These are phyloP conservation scores for Byasa hedistus DNA, from an alignment of 2,888 invertebrate species.

Conservation along the genomic window DNA sequence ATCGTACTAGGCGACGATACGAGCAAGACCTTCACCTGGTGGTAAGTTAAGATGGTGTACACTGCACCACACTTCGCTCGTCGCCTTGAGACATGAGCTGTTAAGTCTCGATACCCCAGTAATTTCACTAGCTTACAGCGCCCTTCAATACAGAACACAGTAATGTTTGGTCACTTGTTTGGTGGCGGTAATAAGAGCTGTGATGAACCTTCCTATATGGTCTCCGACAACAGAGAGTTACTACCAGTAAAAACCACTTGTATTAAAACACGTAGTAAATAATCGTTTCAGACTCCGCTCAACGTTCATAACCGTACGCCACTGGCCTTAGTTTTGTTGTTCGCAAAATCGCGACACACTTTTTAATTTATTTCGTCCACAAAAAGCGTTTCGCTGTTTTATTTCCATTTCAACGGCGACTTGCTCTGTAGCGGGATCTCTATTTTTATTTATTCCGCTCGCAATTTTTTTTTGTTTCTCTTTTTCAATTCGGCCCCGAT, in stretches of 20 bases:
- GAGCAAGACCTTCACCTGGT: too few relatives aligned
- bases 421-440: conserved; percentile 79
- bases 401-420: conserved; percentile 79
- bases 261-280: background rate
- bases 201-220: too few relatives aligned
- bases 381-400: conserved; percentile 76
- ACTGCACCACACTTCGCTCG: too few relatives aligned
- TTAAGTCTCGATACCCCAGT: too few relatives aligned
- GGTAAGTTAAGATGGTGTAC: too few relatives aligned
- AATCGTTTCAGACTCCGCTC: conserved; percentile 9
- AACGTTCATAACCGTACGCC: conserved; percentile 28
- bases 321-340: conserved; percentile 48
- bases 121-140: too few relatives aligned
- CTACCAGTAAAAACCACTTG: background rate
- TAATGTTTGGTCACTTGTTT: too few relatives aligned
- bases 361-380: conserved; percentile 80
- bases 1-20: too few relatives aligned
- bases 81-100: too few relatives aligned
- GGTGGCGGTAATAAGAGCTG: too few relatives aligned
- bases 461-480: conserved; percentile 53
- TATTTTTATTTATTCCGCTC: conserved; percentile 77
- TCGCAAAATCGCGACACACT: conserved; percentile 74
- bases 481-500: conserved; percentile 75
- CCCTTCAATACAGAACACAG: too few relatives aligned
- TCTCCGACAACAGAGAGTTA: too few relatives aligned